Base-by-base conservation (phyloP, 2,888 invertebrate genomes). In the Fragum sueziense region DNA sequence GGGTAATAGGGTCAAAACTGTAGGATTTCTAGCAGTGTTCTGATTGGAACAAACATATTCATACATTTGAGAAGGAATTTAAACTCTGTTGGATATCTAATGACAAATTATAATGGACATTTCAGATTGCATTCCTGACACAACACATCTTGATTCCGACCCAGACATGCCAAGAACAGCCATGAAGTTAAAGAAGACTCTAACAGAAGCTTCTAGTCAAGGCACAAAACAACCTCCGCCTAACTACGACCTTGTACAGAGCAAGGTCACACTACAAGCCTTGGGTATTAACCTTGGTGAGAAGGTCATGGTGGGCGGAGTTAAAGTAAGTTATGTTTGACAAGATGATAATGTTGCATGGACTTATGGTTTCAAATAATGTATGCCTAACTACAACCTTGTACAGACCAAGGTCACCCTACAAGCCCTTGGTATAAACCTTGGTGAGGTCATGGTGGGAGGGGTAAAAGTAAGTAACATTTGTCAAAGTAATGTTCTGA, bases 281-380 rank as follows among this genome's bases (percentile, higher is more conserved):
- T 88, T 94, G 78, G 94, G 93, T 20, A 86, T 94, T 34, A 89
- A 91, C 74, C 78, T 94, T 6, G 94, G 94, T 7, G 94, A 94
- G 79, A 91, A 92, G 80, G 93, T 94, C 14, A 75, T 92, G n/a
- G 93, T 93, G 20, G 91, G 91, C 51, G 93, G 93, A 7, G 86
- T 90, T 7, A 92, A 93, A 91, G 92, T 92, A 73, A 80, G 68
- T 33, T 47, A 47, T 20, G 37, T 9, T 37, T 37, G 6, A 37
- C 37, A n/a, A n/a, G n/a, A n/a, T n/a, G n/a, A n/a, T n/a, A n/a
- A n/a, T n/a, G n/a, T n/a, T n/a, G 91, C 91, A 6, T 80, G 86
- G 22, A 87, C 90, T 37, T 86, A 89, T 17, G 72, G 84, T 17
- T 85, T 87, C 17, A 87, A 89, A 81, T 79, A 86, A 75, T 85